phyloP scores from a whole-genome alignment of 2,888 invertebrate genomes.

The Drosophila mulleri region DNA sequence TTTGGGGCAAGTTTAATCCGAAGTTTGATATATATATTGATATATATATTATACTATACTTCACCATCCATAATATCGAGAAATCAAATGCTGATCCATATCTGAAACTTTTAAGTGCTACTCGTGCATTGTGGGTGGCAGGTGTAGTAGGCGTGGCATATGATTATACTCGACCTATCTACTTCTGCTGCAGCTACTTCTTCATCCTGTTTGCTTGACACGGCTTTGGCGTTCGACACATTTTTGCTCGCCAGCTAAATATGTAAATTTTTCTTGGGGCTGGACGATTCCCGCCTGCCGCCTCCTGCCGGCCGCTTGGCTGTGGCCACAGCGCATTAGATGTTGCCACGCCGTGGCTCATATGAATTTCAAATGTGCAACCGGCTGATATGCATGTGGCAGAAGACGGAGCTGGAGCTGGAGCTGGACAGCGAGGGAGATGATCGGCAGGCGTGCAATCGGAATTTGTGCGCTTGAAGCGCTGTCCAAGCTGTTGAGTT shows the following conservation, averaged over 20 bases:
- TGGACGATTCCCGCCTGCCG: neutral
- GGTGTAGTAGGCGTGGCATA: conserved; percentile 1
- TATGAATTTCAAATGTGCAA: conserved; percentile 71
- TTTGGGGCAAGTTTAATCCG: neutral
- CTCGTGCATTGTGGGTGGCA: neutral
- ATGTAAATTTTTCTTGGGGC: conserved; percentile 44
- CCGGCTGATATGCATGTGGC: conserved; percentile 10
- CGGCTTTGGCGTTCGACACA: conserved; percentile 16
- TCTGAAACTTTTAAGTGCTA: neutral
- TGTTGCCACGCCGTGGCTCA: conserved; percentile 43
- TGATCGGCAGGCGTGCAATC: neutral
- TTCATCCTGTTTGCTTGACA: conserved; percentile 2
- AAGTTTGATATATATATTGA: too few relatives aligned
- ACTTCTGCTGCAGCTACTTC: neutral
- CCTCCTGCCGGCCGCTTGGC: neutral
- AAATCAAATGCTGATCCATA: neutral
- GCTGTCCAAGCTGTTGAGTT: conserved; percentile 60
- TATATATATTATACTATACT: too few relatives aligned
- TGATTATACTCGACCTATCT: conserved; percentile 1
- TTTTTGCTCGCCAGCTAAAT: conserved; percentile 25
- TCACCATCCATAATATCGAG: too few relatives aligned
- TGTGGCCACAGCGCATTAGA: conserved; percentile 65
- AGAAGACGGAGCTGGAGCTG: neutral
- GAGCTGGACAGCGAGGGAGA: neutral
- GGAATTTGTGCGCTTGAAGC: conserved; percentile 25